Evolutionary conservation across 2,113 vertebrate genomes (phyloP).

Genomic region (Salvelinus sp.): DNA sequence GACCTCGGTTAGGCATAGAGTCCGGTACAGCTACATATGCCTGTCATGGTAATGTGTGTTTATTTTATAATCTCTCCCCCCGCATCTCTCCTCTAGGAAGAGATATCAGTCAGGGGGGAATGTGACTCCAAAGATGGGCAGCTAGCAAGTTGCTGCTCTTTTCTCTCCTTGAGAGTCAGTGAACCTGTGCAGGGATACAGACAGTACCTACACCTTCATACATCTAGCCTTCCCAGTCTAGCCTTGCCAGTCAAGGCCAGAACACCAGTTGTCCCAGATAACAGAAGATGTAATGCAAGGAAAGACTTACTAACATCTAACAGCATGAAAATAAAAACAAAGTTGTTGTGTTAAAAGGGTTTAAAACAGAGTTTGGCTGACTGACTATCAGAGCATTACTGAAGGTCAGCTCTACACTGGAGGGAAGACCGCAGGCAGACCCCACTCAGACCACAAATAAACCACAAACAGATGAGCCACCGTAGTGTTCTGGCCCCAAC

Average conservation of each 20-base stretch:
- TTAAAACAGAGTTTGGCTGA: neutral
- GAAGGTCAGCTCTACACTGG: conserved; percentile 16
- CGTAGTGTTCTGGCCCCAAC: conserved; percentile 50
- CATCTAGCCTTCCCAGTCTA: conserved; percentile 23
- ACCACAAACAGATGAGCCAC: conserved; percentile 35
- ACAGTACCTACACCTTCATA: conserved; percentile 48
- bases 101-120: no score
- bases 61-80: no score
- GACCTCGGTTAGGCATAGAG: neutral
- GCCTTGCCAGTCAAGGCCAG: conserved; percentile 36
- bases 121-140: no score
- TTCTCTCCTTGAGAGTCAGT: no score
- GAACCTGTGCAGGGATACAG: conserved; percentile 7
- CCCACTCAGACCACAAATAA: conserved; percentile 15
- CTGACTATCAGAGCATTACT: conserved; percentile 5
- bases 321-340: no score
- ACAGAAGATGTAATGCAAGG: neutral
- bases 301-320: no score
- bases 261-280: conserved; percentile 47
- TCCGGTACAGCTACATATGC: neutral
- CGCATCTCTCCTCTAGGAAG: no score
- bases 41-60: no score
- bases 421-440: neutral
- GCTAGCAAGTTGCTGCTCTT: no score
- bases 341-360: neutral